A percentile compares a stretch with the other conserved stretches of the same genome.
Conservation (phyloP, 2,888 invertebrate genomes). For the Stramonita haemastoma region DNA sequence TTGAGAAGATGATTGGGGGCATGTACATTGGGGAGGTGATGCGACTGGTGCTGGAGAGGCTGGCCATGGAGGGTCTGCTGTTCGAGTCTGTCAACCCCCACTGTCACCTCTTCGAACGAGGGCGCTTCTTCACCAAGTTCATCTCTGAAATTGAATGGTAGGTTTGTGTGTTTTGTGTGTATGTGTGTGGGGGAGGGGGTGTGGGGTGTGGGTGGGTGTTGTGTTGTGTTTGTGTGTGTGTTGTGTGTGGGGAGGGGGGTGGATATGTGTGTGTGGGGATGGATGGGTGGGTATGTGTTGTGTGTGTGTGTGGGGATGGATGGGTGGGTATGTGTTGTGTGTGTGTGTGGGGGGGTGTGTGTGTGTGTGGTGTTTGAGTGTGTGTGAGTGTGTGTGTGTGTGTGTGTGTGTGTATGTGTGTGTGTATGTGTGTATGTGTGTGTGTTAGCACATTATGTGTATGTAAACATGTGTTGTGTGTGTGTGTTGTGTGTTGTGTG, state of each 20-base stretch:
- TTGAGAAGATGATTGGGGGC: constrained; percentile 98
- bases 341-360: not conserved
- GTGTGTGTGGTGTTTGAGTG: not conserved
- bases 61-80: constrained; percentile 83
- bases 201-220: not conserved
- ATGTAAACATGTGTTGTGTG: too few relatives aligned
- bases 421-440: not conserved
- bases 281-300: not conserved
- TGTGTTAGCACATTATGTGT: not conserved
- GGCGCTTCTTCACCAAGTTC: constrained; percentile 95
- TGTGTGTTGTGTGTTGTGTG: too few relatives aligned
- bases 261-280: not conserved
- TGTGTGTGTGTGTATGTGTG: not conserved
- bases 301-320: not conserved
- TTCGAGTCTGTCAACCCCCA: constrained; percentile 90
- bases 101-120: constrained; percentile 84
- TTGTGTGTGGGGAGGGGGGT: too few relatives aligned
- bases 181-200: not conserved
- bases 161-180: constrained; percentile 34
- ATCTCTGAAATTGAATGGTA: constrained; percentile 95
- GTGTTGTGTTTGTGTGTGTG: not conserved
- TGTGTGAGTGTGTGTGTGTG: not conserved
- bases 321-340: not conserved
- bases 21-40: constrained; percentile 99
- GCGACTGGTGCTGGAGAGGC: constrained; percentile 89